phyloP scores from a whole-genome alignment of 2,888 invertebrate genomes.

The Chydorus sphaericus region DNA sequence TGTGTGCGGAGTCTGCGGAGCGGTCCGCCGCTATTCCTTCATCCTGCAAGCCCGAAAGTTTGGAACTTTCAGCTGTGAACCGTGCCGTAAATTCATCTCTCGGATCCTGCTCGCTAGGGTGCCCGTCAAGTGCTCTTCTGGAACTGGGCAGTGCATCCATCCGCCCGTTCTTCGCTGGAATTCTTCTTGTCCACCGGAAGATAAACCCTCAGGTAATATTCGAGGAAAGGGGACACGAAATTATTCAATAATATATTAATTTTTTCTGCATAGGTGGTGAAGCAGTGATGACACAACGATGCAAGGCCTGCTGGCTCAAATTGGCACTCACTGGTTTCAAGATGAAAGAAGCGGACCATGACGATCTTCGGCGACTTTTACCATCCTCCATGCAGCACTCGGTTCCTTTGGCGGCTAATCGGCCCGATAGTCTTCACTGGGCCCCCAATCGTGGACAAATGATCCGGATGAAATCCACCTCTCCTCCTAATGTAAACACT shows the following conservation, averaged over 20 bases:
- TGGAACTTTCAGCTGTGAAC: constrained; percentile 69
- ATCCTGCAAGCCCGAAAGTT: constrained; percentile 68
- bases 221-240: neutral
- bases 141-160: neutral
- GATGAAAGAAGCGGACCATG: constrained; percentile 51
- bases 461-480: constrained; percentile 1
- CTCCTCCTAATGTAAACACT: neutral
- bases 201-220: no score
- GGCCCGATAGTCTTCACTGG: neutral
- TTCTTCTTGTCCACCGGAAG: neutral
- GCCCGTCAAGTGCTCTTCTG: constrained; percentile 1
- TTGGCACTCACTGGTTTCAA: constrained; percentile 67
- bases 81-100: constrained; percentile 72
- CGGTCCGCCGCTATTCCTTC: constrained; percentile 54
- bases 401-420: constrained; percentile 11
- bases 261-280: neutral
- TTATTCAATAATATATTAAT: neutral
- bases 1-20: constrained; percentile 24
- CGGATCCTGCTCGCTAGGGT: constrained; percentile 24
- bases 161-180: neutral
- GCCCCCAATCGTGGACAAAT: constrained; percentile 14
- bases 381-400: constrained; percentile 43
- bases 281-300: constrained; percentile 31
- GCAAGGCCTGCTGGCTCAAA: constrained; percentile 75
- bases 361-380: constrained; percentile 50